These are phyloP conservation scores for Amiota communis DNA, from an alignment of 2,888 invertebrate genomes.

Conservation along the genomic window DNA sequence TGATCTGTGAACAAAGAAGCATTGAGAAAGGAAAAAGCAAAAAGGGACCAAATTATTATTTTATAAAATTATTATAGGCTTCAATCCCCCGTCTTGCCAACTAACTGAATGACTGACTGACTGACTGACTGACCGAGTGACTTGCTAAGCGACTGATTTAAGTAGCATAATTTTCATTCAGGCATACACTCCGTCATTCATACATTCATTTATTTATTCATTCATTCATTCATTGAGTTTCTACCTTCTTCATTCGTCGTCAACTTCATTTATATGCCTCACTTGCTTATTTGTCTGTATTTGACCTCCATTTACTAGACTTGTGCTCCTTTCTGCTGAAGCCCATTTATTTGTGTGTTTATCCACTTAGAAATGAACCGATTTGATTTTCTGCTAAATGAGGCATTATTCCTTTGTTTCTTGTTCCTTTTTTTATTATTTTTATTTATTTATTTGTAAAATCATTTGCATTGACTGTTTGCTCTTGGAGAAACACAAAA, in stretches of 20 bases:
- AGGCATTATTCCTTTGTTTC: slow-evolving; percentile 45
- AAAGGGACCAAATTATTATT: slow-evolving; percentile 64
- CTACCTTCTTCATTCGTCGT: slow-evolving; percentile 51
- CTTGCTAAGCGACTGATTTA: background rate
- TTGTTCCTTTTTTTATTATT: background rate
- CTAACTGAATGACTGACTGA: slow-evolving; percentile 31
- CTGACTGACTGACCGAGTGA: slow-evolving; percentile 15
- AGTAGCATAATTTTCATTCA: slow-evolving; percentile 65
- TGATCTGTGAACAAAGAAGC: slow-evolving; percentile 54
- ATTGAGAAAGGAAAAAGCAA: too few relatives aligned
- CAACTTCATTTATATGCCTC: slow-evolving; percentile 4
- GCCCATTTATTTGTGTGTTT: slow-evolving; percentile 56
- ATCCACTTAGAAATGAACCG: slow-evolving; percentile 62
- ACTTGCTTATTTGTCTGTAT: slow-evolving; percentile 10
- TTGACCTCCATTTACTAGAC: slow-evolving; percentile 36
- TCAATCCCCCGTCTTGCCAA: slow-evolving; percentile 6
- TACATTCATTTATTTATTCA: background rate
- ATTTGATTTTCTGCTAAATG: slow-evolving; percentile 65
- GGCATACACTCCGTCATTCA: slow-evolving; percentile 28
- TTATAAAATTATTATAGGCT: slow-evolving; percentile 53
- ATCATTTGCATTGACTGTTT: slow-evolving; percentile 62
- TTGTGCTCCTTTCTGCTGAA: background rate
- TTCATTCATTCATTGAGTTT: slow-evolving; percentile 38
- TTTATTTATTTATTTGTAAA: slow-evolving; percentile 42
- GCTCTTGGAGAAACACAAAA: slow-evolving; percentile 1